Conservation (phyloP, 2,888 invertebrate genomes). For the Dicranocentrus wangi region DNA sequence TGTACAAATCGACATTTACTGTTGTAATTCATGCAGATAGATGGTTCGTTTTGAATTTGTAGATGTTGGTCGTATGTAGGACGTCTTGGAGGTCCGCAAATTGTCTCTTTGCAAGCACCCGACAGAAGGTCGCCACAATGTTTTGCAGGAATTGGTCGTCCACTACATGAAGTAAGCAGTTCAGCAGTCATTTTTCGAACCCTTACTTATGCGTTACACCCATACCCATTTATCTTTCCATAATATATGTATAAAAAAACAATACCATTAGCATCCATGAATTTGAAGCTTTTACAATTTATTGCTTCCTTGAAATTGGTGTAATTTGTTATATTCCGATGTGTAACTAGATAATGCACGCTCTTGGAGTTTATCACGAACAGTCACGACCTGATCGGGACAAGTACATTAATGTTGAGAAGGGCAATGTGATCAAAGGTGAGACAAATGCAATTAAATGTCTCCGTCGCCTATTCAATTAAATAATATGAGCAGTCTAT, state of each 20-base stretch:
- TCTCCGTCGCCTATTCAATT: not conserved
- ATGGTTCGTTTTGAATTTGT: slow-evolving; percentile 27
- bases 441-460: too few relatives aligned
- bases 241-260: too few relatives aligned
- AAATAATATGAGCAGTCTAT: too few relatives aligned
- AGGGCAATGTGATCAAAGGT: slow-evolving; percentile 82
- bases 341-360: slow-evolving; percentile 82
- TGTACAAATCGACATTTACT: slow-evolving; percentile 10
- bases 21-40: not conserved
- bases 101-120: slow-evolving; percentile 82
- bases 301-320: not conserved
- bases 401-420: slow-evolving; percentile 81
- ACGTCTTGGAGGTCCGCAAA: slow-evolving; percentile 83
- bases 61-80: slow-evolving; percentile 87
- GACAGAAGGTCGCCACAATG: slow-evolving; percentile 80
- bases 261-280: too few relatives aligned
- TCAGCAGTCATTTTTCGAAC: not conserved
- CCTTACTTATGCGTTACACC: not conserved
- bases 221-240: too few relatives aligned
- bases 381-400: slow-evolving; percentile 83
- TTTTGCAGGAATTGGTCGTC: slow-evolving; percentile 81
- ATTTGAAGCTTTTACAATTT: too few relatives aligned
- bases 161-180: slow-evolving; percentile 78
- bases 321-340: not conserved
- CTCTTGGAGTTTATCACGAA: slow-evolving; percentile 87